Evolutionary conservation across 2,888 invertebrate species (phyloP), one percentile per base, ranked within the genome.

Genomic region (Calameuta filiformis): DNA sequence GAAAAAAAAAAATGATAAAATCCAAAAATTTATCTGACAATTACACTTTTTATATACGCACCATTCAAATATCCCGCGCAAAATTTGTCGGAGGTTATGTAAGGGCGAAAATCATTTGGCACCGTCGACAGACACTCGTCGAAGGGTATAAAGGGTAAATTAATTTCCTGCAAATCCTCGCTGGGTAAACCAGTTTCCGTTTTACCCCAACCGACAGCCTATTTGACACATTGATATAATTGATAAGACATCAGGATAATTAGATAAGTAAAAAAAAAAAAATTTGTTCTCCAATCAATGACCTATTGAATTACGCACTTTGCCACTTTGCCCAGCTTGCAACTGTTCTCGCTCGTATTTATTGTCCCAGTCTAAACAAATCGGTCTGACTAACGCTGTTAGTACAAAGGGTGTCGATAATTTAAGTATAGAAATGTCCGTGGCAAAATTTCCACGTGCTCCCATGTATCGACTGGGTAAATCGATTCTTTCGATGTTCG

Each of bases 161-260:
- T 82, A 31, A 85, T 77, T 73, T 86, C 85, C 69, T 85, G 83
- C 37, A 87, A 81, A 34, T 73, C 82, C 71, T 79, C 79, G 76
- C 86, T 87, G 31, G 83, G 78, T 23, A 35, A 73, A 69, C 84
- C 85, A 12, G 80, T 75, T 12, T 80, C 82, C n/a, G 84, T 85
- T 73, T 83, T 85, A 34, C 86, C 86, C 87, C 87, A 88, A 23
- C 88, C 88, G 73, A 84, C 83, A 12, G 83, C 84, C 88, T 88
- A 76, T 11, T 56, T 23, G 23, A 9, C 0, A 9, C 23, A 56
- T 56, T 23, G 6, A 23, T 23, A 23, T 23, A 56, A 56, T 56
- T 9, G 40, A 56, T 9, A 23, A 23, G 30, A 30, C 30, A 73
- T 35, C 12, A 3, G 35, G 11, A 35, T 33, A 35, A 35, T 23